phyloP scores from a whole-genome alignment of 64 coral and sea anemone genomes.

The Montipora cactus region DNA sequence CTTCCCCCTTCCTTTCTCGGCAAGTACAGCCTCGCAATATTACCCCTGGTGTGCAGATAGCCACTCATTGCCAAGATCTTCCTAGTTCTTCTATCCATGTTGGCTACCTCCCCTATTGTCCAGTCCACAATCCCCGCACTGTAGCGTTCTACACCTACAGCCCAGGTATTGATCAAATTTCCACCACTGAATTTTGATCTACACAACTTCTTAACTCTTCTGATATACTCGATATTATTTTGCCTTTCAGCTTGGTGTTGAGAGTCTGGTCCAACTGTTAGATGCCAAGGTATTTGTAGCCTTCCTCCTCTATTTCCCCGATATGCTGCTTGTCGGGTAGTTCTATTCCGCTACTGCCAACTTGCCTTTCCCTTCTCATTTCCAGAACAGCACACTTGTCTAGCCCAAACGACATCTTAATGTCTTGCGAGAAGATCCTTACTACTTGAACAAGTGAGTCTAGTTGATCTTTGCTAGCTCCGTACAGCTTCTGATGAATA shows the following conservation, averaged over 20 bases:
- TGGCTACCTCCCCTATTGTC: conserved; percentile 27
- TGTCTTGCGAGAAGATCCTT: no score
- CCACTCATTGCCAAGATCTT: conserved; percentile 48
- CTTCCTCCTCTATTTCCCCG: no score
- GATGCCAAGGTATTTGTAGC: conserved; percentile 22
- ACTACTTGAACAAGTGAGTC: no score
- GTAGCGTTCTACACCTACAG: conserved; percentile 46
- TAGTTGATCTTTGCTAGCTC: no score
- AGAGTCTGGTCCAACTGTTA: conserved; percentile 3
- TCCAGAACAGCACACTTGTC: no score
- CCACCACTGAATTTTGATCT: conserved; percentile 43
- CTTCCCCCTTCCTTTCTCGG: conserved; percentile 26
- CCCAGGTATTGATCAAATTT: conserved; percentile 56
- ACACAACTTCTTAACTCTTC: conserved; percentile 41
- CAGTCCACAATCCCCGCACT: conserved; percentile 50
- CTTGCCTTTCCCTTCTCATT: no score
- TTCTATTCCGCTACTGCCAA: no score
- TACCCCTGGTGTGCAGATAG: not conserved
- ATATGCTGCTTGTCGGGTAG: no score
- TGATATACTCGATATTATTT: conserved; percentile 9
- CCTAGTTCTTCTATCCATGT: conserved; percentile 35
- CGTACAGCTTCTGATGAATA: no score
- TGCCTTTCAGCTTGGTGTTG: not conserved
- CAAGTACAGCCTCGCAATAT: conserved; percentile 31
- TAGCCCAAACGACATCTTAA: no score